Base-by-base conservation (phyloP, 1,140 invertebrate species). In the Bombus impatiens region DNA sequence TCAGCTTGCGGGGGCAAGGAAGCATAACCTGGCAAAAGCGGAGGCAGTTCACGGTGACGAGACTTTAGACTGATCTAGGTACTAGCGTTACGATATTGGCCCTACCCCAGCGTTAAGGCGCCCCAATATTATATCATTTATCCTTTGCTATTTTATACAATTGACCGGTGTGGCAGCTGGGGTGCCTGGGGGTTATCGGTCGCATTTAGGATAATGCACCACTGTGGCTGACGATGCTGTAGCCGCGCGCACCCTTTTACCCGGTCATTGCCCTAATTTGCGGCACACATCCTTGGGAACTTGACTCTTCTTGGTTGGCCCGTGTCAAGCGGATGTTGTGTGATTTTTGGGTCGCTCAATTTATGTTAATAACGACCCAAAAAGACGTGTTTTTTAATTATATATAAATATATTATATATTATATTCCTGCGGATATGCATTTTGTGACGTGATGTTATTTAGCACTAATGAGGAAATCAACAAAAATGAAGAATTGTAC, bases 401-500 rank as follows among this genome's bases (percentile, higher is more conserved):
- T 96, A 96, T 96, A 96, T 97, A 95, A 95, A 96, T 95, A 96
- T 97, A 96, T 96, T 96, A 96, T 97, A 97, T 97, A 97, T 97
- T 97, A 96, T 97, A 97, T 97, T 97, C 96, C 96, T 96, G 96
- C 96, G 96, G 96, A 97, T 96, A 96, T 96, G 96, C 94, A 94
- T 94, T 94, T 97, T 97, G 96, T 97, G 96, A 97, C 96, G 96
- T 97, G 96, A 97, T 97, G 96, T 97, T 97, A 97, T 97, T 97
- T 97, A 97, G 97, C 96, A 96, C 96, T 97, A 92, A 92, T 74
- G 80, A 92, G 85, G 93, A 89, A 95, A 94, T 95, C 93, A 90
- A 91, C 82, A 72, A 86, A 88, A 87, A 81, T 87, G 82, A 85
- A 86, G 42, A 37, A 90, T 87, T 72, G 70, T 83, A 86, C 77